Evolutionary conservation across 2,113 vertebrate species (phyloP).

Genomic region (Tinamus guttatus): DNA sequence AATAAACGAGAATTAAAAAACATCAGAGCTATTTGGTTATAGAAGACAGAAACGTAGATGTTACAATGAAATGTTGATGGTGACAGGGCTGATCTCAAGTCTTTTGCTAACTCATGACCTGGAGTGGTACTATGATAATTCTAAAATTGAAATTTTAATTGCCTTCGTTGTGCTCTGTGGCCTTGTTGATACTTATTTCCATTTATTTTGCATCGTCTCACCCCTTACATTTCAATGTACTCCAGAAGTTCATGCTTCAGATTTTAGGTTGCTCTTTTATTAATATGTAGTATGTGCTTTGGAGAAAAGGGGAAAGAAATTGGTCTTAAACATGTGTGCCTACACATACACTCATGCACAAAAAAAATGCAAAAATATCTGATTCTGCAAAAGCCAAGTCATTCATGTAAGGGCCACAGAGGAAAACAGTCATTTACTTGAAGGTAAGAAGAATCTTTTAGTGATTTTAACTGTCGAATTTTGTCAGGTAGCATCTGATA

Average conservation of each 20-base stretch:
- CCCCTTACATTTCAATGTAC: background rate
- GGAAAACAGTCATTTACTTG: background rate
- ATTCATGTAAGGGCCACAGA: background rate
- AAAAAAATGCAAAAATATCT: background rate
- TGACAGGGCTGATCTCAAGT: background rate
- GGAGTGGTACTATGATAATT: background rate
- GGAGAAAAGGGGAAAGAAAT: background rate
- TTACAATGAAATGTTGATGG: background rate
- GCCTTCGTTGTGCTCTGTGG: background rate
- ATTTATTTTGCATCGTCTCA: background rate
- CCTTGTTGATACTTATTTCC: background rate
- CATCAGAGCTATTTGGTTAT: fast-evolving
- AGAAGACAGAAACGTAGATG: background rate
- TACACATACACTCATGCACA: background rate
- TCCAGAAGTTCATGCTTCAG: background rate
- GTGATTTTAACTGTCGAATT: background rate
- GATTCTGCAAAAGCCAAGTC: background rate
- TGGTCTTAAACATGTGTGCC: background rate
- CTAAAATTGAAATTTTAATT: background rate
- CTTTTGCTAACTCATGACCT: background rate
- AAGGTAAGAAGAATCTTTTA: background rate
- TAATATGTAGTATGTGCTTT: background rate
- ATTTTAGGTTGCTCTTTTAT: background rate
- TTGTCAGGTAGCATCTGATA: fast-evolving
- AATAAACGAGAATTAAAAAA: background rate